These are phyloP conservation scores for Albula glossodonta DNA, from an alignment of 2,113 vertebrate genomes.

Conservation along the genomic window DNA sequence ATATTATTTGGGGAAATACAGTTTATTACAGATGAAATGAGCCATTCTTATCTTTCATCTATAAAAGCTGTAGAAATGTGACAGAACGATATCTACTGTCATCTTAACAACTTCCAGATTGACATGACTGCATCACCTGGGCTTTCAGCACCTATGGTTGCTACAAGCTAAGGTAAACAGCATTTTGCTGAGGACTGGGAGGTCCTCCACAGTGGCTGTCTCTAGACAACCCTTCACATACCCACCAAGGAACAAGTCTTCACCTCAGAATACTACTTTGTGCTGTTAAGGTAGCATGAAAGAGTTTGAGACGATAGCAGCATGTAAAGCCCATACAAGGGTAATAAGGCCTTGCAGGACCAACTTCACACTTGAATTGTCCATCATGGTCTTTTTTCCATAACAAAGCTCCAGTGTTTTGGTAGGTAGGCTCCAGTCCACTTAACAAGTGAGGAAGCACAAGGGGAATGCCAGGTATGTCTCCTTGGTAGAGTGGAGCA, in stretches of 20 bases:
- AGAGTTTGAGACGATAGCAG: slow-evolving; percentile 56
- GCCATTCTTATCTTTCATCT: no score
- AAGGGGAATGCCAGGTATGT: slow-evolving; percentile 90
- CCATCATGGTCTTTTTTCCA: slow-evolving; percentile 73
- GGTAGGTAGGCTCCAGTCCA: slow-evolving; percentile 77
- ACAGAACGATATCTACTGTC: no score
- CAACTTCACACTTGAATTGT: slow-evolving; percentile 77
- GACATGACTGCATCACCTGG: not conserved
- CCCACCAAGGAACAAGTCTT: slow-evolving; percentile 41
- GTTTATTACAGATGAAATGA: no score
- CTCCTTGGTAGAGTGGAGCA: slow-evolving; percentile 74
- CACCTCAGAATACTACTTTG: slow-evolving; percentile 45
- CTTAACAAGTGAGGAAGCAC: slow-evolving; percentile 78
- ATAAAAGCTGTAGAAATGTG: no score
- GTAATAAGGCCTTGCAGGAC: slow-evolving; percentile 73
- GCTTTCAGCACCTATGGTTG: slow-evolving; percentile 39
- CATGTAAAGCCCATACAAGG: slow-evolving; percentile 60
- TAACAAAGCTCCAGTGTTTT: slow-evolving; percentile 81
- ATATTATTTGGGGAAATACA: no score
- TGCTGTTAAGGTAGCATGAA: slow-evolving; percentile 47
- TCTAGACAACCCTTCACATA: slow-evolving; percentile 40
- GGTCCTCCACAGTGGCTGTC: slow-evolving; percentile 14
- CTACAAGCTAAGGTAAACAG: slow-evolving; percentile 55
- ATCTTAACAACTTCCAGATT: not conserved
- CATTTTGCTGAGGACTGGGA: slow-evolving; percentile 43